Evolutionary conservation across 2,888 invertebrate genomes (phyloP).

Genomic region (Orchesella flavescens): DNA sequence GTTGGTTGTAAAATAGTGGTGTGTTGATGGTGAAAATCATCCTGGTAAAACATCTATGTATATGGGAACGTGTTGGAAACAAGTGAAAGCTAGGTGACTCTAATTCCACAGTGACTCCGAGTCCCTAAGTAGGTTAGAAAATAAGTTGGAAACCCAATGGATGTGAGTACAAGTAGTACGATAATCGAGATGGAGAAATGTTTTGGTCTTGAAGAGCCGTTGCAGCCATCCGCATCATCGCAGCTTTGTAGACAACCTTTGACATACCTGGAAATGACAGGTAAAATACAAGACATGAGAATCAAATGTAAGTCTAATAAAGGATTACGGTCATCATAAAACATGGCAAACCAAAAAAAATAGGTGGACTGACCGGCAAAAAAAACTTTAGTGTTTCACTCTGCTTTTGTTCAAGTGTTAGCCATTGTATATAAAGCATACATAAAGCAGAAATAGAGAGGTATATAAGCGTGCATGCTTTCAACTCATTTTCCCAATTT

Average conservation of each 20-base stretch:
- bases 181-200: slow-evolving; percentile 27
- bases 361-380: slow-evolving; percentile 3
- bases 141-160: slow-evolving; percentile 20
- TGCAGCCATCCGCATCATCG: slow-evolving; percentile 93
- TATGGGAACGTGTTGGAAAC: not conserved
- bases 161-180: slow-evolving; percentile 12
- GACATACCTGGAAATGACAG: slow-evolving; percentile 80
- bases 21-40: not conserved
- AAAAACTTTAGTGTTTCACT: slow-evolving; percentile 30
- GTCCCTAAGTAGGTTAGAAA: not conserved
- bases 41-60: not conserved
- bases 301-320: slow-evolving; percentile 38
- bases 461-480: not conserved
- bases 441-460: not conserved
- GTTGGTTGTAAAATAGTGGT: too few species aligned
- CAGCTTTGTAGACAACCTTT: slow-evolving; percentile 96
- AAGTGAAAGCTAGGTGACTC: not conserved
- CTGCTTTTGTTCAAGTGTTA: slow-evolving; percentile 1
- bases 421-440: not conserved
- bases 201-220: slow-evolving; percentile 74
- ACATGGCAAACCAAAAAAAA: slow-evolving; percentile 21
- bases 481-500: too few species aligned
- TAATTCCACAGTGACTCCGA: slow-evolving; percentile 5
- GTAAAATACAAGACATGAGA: slow-evolving; percentile 26
- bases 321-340: slow-evolving; percentile 38